phyloP scores from a whole-genome alignment of 2,888 invertebrate genomes.

The Anticlea derivata region DNA sequence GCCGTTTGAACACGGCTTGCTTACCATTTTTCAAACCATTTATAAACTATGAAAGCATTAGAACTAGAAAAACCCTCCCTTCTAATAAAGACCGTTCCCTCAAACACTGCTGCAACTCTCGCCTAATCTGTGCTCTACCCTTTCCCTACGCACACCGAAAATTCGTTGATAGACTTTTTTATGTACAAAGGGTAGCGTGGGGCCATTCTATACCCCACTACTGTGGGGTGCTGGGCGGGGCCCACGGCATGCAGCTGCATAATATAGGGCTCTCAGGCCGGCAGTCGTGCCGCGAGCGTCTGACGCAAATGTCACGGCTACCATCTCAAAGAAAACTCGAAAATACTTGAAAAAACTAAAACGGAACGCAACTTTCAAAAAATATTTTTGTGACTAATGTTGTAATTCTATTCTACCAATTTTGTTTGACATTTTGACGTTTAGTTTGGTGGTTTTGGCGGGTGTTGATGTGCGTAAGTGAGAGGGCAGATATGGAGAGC shows the following conservation, averaged over 20 bases:
- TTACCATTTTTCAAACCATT: conserved; percentile 40
- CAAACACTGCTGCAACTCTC: conserved; percentile 24
- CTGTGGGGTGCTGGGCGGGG: conserved; percentile 76
- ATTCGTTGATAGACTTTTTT: conserved; percentile 58
- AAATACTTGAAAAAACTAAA: conserved; percentile 42
- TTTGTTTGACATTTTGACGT: conserved; percentile 40
- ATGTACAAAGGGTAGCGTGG: conserved; percentile 63
- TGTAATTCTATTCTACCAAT: conserved; percentile 26
- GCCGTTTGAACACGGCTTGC: no score
- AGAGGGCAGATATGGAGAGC: conserved; percentile 76
- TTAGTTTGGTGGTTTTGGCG: conserved; percentile 70
- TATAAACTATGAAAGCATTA: conserved; percentile 52
- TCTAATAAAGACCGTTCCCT: conserved; percentile 40
- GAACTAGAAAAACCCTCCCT: conserved; percentile 47
- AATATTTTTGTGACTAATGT: conserved; percentile 31
- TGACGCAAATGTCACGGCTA: conserved; percentile 64
- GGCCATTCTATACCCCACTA: conserved; percentile 51
- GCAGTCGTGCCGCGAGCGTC: conserved; percentile 75
- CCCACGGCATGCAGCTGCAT: conserved; percentile 77
- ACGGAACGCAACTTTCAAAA: conserved; percentile 27
- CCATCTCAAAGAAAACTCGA: conserved; percentile 45
- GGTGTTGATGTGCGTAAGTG: conserved; percentile 79
- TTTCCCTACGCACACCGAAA: conserved; percentile 50
- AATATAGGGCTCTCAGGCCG: conserved; percentile 60
- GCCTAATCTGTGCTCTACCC: conserved; percentile 41